Evolutionary conservation across 2,888 invertebrate genomes (phyloP).

Genomic region (Stegophylla sp.): DNA sequence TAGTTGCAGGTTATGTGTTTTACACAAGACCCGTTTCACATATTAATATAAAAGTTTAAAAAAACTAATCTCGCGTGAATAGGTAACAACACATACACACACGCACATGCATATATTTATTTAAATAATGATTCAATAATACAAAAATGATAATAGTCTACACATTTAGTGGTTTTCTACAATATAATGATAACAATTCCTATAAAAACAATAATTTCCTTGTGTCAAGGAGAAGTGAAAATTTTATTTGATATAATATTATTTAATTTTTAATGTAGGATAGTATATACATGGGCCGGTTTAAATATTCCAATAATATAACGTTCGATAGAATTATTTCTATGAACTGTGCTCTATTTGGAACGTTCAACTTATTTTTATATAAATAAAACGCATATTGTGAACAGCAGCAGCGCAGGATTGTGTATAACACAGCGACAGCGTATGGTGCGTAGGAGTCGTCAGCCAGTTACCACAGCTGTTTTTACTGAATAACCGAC

Average conservation of each 20-base stretch:
- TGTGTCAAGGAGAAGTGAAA: not conserved
- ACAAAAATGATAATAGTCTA: constrained; percentile 4
- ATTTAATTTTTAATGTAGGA: not conserved
- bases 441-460: constrained; percentile 50
- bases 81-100: not conserved
- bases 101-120: not conserved
- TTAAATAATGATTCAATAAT: not conserved
- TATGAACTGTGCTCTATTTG: not conserved
- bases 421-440: not conserved
- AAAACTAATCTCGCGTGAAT: constrained; percentile 3
- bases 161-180: not conserved
- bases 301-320: not conserved
- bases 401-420: constrained; percentile 1
- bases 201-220: constrained; percentile 3
- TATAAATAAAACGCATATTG: constrained; percentile 49
- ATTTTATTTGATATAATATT: too few species aligned
- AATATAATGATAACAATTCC: not conserved
- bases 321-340: not conserved
- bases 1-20: constrained; percentile 24
- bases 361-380: constrained; percentile 15
- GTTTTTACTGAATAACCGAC: constrained; percentile 30
- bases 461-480: constrained; percentile 37
- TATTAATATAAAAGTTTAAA: constrained; percentile 31
- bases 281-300: too few species aligned
- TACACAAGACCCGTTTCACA: constrained; percentile 40